phyloP scores from a whole-genome alignment of 1,140 invertebrate genomes.

The Sycophaga agraensis region DNA sequence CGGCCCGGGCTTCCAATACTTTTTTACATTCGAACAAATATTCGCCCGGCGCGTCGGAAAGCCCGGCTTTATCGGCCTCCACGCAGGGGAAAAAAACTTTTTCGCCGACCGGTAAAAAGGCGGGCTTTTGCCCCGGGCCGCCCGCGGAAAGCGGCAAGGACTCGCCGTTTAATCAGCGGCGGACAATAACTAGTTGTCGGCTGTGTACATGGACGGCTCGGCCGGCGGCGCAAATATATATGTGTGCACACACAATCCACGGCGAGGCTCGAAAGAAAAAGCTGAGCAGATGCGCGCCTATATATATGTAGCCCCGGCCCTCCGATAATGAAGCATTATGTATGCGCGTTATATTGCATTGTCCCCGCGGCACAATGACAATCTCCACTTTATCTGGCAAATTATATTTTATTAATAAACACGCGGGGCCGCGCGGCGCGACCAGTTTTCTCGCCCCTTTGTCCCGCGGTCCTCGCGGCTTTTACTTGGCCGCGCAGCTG shows the following conservation, averaged over 20 bases:
- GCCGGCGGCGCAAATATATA: constrained; percentile 32
- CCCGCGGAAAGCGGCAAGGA: constrained; percentile 45
- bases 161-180: constrained; percentile 58
- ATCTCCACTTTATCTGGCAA: constrained; percentile 5
- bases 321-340: constrained; percentile 8
- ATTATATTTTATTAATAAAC: constrained; percentile 21
- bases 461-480: too few relatives aligned
- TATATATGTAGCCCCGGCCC: too few relatives aligned
- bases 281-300: too few relatives aligned
- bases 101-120: background rate
- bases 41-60: constrained; percentile 9
- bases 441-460: too few relatives aligned
- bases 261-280: too few relatives aligned
- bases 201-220: too few relatives aligned
- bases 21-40: constrained; percentile 26
- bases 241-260: too few relatives aligned
- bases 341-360: constrained; percentile 2
- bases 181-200: constrained; percentile 54
- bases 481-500: too few relatives aligned
- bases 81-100: constrained; percentile 2
- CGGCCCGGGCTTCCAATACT: constrained; percentile 2
- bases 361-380: background rate
- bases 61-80: background rate
- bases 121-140: too few relatives aligned
- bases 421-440: background rate